Evolutionary conservation across 2,113 vertebrate species (phyloP).

Genomic region (Uropsilus gracilis): DNA sequence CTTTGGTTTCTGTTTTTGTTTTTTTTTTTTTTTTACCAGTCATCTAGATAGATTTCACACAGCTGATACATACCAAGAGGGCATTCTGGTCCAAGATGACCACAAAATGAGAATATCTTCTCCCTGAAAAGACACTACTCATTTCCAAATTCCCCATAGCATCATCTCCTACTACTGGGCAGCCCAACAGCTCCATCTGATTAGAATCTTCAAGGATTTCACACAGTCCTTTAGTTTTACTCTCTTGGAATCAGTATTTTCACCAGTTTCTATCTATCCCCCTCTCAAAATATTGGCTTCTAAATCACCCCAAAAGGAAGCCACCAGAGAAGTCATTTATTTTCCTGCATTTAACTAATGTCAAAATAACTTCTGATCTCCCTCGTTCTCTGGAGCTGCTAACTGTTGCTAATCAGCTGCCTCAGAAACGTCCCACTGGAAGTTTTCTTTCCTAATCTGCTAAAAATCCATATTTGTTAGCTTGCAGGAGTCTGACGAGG

Average conservation of each 20-base stretch:
- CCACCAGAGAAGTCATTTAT: not conserved
- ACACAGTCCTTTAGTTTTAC: constrained; percentile 25
- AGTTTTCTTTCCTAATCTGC: not conserved
- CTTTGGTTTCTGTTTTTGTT: not conserved
- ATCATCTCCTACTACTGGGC: not conserved
- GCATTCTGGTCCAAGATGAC: not conserved
- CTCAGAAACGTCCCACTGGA: not conserved
- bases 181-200: not conserved
- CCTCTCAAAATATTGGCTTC: not conserved
- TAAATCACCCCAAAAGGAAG: not conserved
- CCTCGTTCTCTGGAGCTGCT: not conserved
- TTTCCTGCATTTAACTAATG: not conserved
- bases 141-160: not conserved
- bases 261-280: not conserved
- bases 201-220: constrained; percentile 16
- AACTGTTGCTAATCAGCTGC: not conserved
- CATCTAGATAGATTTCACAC: not conserved
- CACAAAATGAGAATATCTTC: not conserved
- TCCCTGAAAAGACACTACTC: not conserved
- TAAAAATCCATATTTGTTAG: not conserved
- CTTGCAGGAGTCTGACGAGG: not conserved
- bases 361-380: not conserved
- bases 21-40: not conserved
- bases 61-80: not conserved
- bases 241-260: not conserved